Evolutionary conservation across 1,140 invertebrate species (phyloP), one percentile per base, ranked within the genome.

Genomic region (Phymastichus coffea): DNA sequence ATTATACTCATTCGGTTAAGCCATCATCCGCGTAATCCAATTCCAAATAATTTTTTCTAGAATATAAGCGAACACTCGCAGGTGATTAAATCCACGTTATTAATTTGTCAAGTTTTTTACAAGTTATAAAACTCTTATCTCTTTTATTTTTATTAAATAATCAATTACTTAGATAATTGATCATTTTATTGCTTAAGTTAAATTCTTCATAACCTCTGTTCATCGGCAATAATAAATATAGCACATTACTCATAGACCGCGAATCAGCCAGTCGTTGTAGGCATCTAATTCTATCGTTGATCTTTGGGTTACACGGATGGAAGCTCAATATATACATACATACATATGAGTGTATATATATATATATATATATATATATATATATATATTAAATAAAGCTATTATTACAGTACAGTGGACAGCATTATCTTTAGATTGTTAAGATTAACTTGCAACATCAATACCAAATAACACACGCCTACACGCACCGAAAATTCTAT

Each of bases 381-480:
- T n/a, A n/a, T n/a, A n/a, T n/a, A 37, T 60, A 53, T 43, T 41
- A 44, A 15, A 59, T 44, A 47, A 53, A 53, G 49, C 41, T 52
- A 51, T 57, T 57, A 43, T 52, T 63, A 68, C 55, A 65, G 57
- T 63, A 64, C 51, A 61, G 49, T 65, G 61, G 58, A 65, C 63
- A 68, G 61, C 35, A 65, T 60, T 60, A 52, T 37, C 28, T 28
- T 40, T 44, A 44, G 15, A 48, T 47, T 33, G n/a, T 46, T 63
- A 35, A 26, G 40, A 63, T 68, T 60, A 43, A 33, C 62, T 62
- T 30, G 53, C 44, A 64, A 65, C 44, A 62, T 63, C 23, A 61
- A 63, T 49, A 62, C 60, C 28, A 47, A 61, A 61, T 63, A 60
- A 44, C 37, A 52, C 38, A 52, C 53, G 64, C 37, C 20, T 46